These are phyloP conservation scores for Asbolus verrucosus DNA, from an alignment of 1,140 invertebrate species.

Conservation along the genomic window DNA sequence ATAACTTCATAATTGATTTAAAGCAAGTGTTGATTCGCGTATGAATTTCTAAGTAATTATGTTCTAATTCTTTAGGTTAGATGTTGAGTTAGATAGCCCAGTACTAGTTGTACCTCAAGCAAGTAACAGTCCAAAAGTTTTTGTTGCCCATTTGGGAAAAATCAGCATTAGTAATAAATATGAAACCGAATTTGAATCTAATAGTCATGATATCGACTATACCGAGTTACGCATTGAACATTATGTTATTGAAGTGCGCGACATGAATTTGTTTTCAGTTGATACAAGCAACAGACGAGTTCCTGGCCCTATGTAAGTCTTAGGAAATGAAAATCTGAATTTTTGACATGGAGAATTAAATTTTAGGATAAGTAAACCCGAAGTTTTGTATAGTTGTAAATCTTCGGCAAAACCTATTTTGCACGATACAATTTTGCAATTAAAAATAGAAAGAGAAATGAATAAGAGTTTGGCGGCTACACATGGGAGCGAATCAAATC, in stretches of 20 bases:
- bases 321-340: no score
- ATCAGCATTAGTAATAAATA: slow-evolving; percentile 76
- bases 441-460: slow-evolving; percentile 70
- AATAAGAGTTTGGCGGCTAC: slow-evolving; percentile 46
- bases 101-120: slow-evolving; percentile 86
- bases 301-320: slow-evolving; percentile 56
- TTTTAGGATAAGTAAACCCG: slow-evolving; percentile 65
- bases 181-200: slow-evolving; percentile 41
- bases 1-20: slow-evolving; percentile 61
- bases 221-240: slow-evolving; percentile 63
- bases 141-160: slow-evolving; percentile 93
- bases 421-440: slow-evolving; percentile 85
- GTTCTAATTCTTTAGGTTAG: slow-evolving; percentile 72
- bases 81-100: slow-evolving; percentile 88
- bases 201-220: slow-evolving; percentile 48
- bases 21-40: not conserved
- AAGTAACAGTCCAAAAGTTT: slow-evolving; percentile 82
- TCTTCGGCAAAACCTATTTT: slow-evolving; percentile 77
- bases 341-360: no score
- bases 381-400: slow-evolving; percentile 77
- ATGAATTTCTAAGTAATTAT: not conserved
- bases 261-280: slow-evolving; percentile 90
- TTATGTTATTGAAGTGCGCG: slow-evolving; percentile 77
- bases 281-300: slow-evolving; percentile 67
- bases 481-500: slow-evolving; percentile 54